Evolutionary conservation across 1,140 invertebrate genomes (phyloP).

Genomic region (Coptotermes formosanus): DNA sequence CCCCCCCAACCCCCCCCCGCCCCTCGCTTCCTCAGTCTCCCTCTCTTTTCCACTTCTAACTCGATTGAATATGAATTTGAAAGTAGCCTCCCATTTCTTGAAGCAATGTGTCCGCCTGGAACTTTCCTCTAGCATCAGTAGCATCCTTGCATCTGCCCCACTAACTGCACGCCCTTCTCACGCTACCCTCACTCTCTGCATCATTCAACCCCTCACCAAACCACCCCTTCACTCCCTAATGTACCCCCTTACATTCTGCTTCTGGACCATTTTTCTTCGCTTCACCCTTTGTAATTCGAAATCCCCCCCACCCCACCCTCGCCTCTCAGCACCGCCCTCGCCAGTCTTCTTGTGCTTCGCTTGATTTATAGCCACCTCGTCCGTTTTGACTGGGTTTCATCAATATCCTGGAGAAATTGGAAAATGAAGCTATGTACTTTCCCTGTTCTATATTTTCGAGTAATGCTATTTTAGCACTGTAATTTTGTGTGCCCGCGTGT

Average conservation of each 20-base stretch:
- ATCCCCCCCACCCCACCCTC: not conserved
- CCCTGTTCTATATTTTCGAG: not conserved
- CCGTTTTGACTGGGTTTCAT: constrained; percentile 11
- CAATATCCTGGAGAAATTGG: constrained; percentile 12
- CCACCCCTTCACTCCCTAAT: constrained; percentile 8
- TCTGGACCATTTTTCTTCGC: constrained; percentile 17
- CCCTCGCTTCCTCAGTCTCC: no score
- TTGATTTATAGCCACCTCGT: constrained; percentile 10
- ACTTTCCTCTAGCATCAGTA: not conserved
- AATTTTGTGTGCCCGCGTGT: not conserved
- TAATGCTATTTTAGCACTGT: not conserved
- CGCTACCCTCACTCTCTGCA: not conserved
- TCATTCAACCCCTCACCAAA: not conserved
- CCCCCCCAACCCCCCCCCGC: not conserved
- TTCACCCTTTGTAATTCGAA: constrained; percentile 12
- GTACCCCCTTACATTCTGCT: constrained; percentile 1
- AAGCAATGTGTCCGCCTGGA: constrained; percentile 11
- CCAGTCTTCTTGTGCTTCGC: not conserved
- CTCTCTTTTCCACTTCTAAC: not conserved
- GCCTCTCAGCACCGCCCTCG: not conserved
- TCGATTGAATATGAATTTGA: constrained; percentile 19
- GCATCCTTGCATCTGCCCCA: not conserved
- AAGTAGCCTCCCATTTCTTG: constrained; percentile 17
- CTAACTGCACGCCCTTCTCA: not conserved
- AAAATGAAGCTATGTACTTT: constrained; percentile 6